Conservation (phyloP, 2,113 vertebrate genomes). For the Xenopus borealis region DNA sequence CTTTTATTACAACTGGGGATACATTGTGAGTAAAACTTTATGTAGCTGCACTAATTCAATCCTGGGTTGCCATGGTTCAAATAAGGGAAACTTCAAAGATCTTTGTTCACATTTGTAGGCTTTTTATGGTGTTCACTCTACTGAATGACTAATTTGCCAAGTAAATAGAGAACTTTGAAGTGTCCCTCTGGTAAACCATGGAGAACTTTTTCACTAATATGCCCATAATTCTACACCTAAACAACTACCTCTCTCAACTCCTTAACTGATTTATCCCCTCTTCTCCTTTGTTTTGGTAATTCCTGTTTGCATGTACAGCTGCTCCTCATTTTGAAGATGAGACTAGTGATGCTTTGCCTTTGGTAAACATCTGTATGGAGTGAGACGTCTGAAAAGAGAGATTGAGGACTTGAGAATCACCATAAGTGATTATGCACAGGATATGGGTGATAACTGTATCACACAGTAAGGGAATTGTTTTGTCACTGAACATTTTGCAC, state of each 20-base stretch:
- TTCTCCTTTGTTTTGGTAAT: no score
- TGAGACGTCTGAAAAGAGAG: conserved; percentile 81
- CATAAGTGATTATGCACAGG: conserved; percentile 94
- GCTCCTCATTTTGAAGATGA: conserved; percentile 60
- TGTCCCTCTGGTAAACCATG: no score
- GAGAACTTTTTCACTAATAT: no score
- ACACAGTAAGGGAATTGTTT: conserved; percentile 69
- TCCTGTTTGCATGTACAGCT: conserved; percentile 57
- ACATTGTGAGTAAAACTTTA: conserved; percentile 71
- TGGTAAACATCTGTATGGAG: conserved; percentile 83
- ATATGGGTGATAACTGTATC: conserved; percentile 98
- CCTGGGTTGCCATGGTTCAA: no score
- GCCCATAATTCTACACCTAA: no score
- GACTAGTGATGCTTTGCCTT: conserved; percentile 74
- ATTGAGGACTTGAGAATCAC: conserved; percentile 88
- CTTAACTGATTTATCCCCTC: no score
- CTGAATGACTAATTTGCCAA: no score
- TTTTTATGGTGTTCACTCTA: no score
- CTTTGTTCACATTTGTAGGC: no score
- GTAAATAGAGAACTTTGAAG: no score
- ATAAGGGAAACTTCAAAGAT: no score
- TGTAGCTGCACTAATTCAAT: not conserved
- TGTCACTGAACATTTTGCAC: not conserved
- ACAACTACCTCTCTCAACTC: no score
- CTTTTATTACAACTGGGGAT: conserved; percentile 92